Evolutionary conservation across 2,888 invertebrate genomes (phyloP), one percentile per base, ranked within the genome.

Genomic region (Zaprionus bogoriensis): DNA sequence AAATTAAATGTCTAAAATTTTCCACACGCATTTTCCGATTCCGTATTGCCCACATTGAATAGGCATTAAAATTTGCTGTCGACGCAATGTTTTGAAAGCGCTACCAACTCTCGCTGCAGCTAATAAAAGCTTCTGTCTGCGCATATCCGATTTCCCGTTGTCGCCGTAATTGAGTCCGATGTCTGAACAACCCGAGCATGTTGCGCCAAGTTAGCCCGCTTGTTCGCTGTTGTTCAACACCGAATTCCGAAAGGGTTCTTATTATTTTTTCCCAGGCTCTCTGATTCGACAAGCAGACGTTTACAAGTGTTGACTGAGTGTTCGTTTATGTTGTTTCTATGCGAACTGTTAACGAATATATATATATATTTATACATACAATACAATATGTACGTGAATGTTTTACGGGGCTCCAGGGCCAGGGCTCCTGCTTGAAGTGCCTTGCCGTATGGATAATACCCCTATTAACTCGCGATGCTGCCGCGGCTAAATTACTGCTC

Each of bases 131-230:
- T 20, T 41, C 6, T 10, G 12, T 41, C 22, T 20, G 22, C 41
- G 20, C 22, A 41, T 41, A 41, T 41, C 41, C 22, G 41, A 41
- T 41, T 41, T 41, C 41, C 7, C 41, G 5, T 41, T 41, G 41
- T 41, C 10, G n/a, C 20, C 22, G n/a, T 41, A 36, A 17, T 36
- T 17, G 17, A 36, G 41, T 41, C n/a, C 41, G 22, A 12, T 10
- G 22, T 41, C 41, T 4, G 4, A 19, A n/a, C 39, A 12, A 39
- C 22, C 39, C 20, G 12, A 39, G 22, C 20, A 22, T 4, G 39
- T n/a, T 39, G 39, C 22, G 39, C 19, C 19, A n/a, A n/a, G n/a
- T n/a, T n/a, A n/a, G n/a, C n/a, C n/a, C n/a, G n/a, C n/a, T n/a
- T 39, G 6, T 22, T 39, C 10, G 0, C 22, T 10, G 39, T 20